Evolutionary conservation across 2,888 invertebrate genomes (phyloP), one percentile per base, ranked within the genome.

Genomic region (Choristoneura rosaceana): DNA sequence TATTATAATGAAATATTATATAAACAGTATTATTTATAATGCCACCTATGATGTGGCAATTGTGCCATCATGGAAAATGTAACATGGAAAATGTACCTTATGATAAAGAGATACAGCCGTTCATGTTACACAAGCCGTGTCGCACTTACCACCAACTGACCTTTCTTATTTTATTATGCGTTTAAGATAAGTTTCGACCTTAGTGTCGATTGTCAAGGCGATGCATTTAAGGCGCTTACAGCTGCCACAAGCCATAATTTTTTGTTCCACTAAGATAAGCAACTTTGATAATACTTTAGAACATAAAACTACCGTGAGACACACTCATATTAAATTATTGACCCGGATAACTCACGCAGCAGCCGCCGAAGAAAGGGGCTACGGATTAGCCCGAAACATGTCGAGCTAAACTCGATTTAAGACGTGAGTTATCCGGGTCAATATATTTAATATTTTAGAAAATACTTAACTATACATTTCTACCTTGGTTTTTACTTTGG

Each of bases 21-120:
- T n/a, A 15, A 9, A 52, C 17, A 52, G 17, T 17, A 52, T 52
- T 52, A 38, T 38, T 38, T 52, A 17, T 52, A 25, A 55, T 55
- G 55, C 25, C 55, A 55, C 55, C 55, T 55, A 55, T 55, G 17
- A 52, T 17, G 50, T 15, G 50, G 55, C 55, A 25, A 17, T 52
- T 9, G 52, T 52, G 52, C 52, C 17, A 52, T 17, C 47, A 4
- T 47, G 47, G 47, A n/a, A 47, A 47, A 47, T 14, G n/a, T 4
- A 12, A 12, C 25, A 9, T 25, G 10, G 25, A 25, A 55, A 55
- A 25, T 55, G 4, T 17, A 25, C 55, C 12, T 25, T 55, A 4
- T 55, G 3, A 12, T 12, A 3, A 55, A 10, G 55, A 25, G 25
- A 55, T 55, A 55, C 12, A 12, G 55, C 9, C 3, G n/a, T n/a